Evolutionary conservation across 2,113 vertebrate genomes (phyloP).

Genomic region (Elgaria multicarinata): DNA sequence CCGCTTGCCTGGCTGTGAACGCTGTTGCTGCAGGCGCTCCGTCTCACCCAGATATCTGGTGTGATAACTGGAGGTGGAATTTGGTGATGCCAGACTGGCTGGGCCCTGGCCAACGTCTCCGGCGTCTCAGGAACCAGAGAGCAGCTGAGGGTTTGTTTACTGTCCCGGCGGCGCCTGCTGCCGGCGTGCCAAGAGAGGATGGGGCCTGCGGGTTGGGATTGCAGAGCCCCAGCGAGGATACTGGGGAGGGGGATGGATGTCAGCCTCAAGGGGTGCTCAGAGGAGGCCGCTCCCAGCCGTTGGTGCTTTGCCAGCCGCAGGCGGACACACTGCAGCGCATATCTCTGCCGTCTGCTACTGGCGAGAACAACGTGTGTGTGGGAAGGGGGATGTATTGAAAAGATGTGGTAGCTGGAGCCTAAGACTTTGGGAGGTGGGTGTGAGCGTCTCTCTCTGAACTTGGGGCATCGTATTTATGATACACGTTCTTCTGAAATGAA

Average conservation of each 20-base stretch:
- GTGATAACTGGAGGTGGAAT: not conserved
- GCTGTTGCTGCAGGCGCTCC: not conserved
- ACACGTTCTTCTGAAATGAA: not conserved
- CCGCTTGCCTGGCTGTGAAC: not conserved
- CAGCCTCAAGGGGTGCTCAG: not conserved
- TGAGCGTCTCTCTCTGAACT: not conserved
- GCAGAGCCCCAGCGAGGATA: not conserved
- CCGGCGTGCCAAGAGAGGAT: not conserved
- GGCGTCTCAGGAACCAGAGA: not conserved
- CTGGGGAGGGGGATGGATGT: not conserved
- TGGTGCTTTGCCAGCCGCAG: not conserved
- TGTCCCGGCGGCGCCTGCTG: not conserved
- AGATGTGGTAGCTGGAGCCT: not conserved
- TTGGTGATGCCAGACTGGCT: not conserved
- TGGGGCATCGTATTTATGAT: not conserved
- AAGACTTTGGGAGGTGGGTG: not conserved
- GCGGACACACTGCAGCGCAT: not conserved
- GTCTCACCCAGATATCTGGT: not conserved
- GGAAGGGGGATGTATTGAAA: not conserved
- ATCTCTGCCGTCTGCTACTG: not conserved
- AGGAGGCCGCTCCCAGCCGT: not conserved
- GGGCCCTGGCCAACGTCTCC: not conserved
- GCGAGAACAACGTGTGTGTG: not conserved
- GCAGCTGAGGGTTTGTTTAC: not conserved
- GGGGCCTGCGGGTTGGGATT: not conserved